A percentile compares a stretch with the other conserved stretches of the same genome.
Conservation (phyloP, 2,797 vertebrate genomes). For the Eidolon dupreanum region DNA sequence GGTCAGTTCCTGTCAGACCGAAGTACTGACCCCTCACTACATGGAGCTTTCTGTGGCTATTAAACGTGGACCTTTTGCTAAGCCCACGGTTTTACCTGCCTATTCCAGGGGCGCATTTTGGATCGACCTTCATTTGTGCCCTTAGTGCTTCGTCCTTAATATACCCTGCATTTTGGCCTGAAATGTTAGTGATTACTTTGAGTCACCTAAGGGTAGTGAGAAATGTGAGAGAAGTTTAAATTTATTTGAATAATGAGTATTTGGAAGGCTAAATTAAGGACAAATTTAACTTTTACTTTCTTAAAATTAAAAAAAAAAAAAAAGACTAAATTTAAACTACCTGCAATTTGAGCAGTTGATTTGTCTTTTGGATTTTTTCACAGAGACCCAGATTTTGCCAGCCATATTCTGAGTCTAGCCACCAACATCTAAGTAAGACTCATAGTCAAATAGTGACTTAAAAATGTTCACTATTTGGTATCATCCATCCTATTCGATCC, state of each 20-base stretch:
- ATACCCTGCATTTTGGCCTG: background rate
- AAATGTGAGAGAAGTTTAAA: background rate
- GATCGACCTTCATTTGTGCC: background rate
- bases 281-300: background rate
- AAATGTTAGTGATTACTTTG: background rate
- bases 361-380: background rate
- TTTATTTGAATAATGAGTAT: background rate
- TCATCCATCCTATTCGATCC: background rate
- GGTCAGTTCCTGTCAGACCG: background rate
- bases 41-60: background rate
- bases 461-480: background rate
- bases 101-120: background rate
- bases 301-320: slow-evolving; percentile 24
- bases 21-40: background rate
- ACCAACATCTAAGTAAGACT: background rate
- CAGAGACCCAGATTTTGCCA: background rate
- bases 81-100: background rate
- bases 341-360: background rate
- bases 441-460: background rate
- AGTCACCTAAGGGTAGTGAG: background rate
- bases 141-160: background rate
- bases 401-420: background rate
- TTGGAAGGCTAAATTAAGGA: background rate
- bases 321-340: background rate
- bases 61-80: background rate